Evolutionary conservation across 2,888 invertebrate species (phyloP).

Genomic region (Caenorhabditis becei): DNA sequence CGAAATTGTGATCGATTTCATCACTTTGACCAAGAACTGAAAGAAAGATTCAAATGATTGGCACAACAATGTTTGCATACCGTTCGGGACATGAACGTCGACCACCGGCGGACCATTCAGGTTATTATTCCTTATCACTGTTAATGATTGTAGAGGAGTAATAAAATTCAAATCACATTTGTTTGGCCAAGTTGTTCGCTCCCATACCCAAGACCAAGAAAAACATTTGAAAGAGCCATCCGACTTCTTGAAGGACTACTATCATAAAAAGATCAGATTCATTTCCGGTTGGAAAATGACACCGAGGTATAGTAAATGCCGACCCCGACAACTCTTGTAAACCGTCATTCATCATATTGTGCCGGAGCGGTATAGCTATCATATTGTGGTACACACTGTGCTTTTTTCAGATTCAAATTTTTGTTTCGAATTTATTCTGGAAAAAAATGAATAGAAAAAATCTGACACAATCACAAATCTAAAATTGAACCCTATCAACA

Average conservation of each 20-base stretch:
- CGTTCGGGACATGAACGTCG: too few species aligned
- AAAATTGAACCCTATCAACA: constrained; percentile 46
- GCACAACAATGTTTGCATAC: neutral
- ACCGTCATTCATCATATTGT: constrained; percentile 27
- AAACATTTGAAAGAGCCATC: too few species aligned
- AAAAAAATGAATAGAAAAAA: constrained; percentile 1
- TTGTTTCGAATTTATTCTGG: neutral
- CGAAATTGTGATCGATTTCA: constrained; percentile 14
- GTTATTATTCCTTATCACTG: neutral
- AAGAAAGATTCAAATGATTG: neutral
- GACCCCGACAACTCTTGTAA: constrained; percentile 20
- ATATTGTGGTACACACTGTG: neutral
- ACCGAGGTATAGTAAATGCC: constrained; percentile 19
- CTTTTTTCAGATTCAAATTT: neutral
- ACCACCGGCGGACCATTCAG: constrained; percentile 11
- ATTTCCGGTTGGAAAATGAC: constrained; percentile 58
- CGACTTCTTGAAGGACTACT: too few species aligned
- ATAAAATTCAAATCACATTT: neutral
- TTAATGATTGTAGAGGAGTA: neutral
- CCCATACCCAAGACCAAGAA: too few species aligned
- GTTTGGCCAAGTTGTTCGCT: too few species aligned
- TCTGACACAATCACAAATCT: constrained; percentile 56
- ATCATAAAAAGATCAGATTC: too few species aligned
- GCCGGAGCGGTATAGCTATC: neutral
- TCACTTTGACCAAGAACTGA: neutral